These are phyloP conservation scores for Numenius phaeopus DNA, from an alignment of 2,797 vertebrate species.

Conservation along the genomic window DNA sequence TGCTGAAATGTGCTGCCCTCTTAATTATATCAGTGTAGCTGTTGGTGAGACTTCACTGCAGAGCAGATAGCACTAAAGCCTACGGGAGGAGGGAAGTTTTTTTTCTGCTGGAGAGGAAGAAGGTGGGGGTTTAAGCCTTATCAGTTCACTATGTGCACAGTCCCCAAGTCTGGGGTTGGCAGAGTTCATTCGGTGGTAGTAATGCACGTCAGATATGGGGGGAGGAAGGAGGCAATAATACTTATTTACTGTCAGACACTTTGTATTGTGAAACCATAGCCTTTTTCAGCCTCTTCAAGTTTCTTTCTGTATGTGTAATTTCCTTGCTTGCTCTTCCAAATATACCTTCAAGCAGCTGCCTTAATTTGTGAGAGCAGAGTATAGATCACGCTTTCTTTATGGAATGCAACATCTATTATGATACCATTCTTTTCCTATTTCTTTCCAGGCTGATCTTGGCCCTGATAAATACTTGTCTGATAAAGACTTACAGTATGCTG, in stretches of 20 bases:
- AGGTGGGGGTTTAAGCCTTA: neutral
- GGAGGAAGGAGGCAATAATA: neutral
- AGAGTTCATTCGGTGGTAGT: neutral
- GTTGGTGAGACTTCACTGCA: neutral
- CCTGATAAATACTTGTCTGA: slow-evolving; percentile 96
- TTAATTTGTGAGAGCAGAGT: neutral
- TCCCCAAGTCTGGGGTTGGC: neutral
- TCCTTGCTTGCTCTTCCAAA: slow-evolving; percentile 2
- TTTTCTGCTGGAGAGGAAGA: slow-evolving; percentile 3
- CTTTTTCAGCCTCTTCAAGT: neutral
- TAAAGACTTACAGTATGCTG: slow-evolving; percentile 93
- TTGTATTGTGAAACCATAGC: neutral
- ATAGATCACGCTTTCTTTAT: neutral
- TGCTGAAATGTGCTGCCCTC: neutral
- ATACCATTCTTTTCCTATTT: slow-evolving; percentile 27
- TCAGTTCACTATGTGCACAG: neutral
- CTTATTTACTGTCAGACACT: neutral
- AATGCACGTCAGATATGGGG: neutral
- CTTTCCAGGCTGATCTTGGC: slow-evolving; percentile 92
- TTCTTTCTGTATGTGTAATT: neutral
- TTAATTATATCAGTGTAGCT: neutral
- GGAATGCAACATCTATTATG: neutral
- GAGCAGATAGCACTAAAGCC: neutral
- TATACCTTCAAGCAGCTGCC: neutral
- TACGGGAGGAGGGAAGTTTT: neutral